Percentiles rank a stretch among this genome's conserved stretches.
These are phyloP conservation scores for Holocentrus rufus DNA, from an alignment of 2,797 vertebrate species.

Conservation along the genomic window DNA sequence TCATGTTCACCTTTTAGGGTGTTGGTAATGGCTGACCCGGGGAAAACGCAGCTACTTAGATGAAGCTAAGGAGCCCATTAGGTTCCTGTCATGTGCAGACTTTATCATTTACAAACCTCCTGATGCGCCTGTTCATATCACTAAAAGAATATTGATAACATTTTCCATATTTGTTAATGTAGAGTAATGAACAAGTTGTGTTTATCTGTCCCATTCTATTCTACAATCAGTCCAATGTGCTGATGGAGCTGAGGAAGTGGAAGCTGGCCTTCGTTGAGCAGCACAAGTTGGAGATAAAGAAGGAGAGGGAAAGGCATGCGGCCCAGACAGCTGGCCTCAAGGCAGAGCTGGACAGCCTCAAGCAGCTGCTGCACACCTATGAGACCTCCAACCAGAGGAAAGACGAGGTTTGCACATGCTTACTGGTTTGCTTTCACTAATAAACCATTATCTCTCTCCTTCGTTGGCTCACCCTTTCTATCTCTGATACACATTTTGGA, in stretches of 20 bases:
- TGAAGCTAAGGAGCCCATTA: no score
- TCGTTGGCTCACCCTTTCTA: not conserved
- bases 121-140: not conserved
- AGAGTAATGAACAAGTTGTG: constrained; percentile 8
- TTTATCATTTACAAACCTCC: not conserved
- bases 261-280: constrained; percentile 88
- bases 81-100: no score
- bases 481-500: not conserved
- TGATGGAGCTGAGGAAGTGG: constrained; percentile 93
- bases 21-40: not conserved
- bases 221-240: constrained; percentile 85
- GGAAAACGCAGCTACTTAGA: not conserved
- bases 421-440: constrained; percentile 7
- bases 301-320: constrained; percentile 85
- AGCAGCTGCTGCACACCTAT: constrained; percentile 87
- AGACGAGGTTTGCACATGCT: constrained; percentile 86
- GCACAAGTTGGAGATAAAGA: constrained; percentile 87
- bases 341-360: constrained; percentile 84
- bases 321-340: constrained; percentile 80
- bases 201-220: constrained; percentile 20
- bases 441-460: not conserved
- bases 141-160: constrained; percentile 4
- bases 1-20: not conserved
- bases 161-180: constrained; percentile 23
- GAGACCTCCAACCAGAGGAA: constrained; percentile 90